A percentile compares a stretch with the other conserved stretches of the same genome.
These are phyloP conservation scores for Furcifer pardalis DNA, from an alignment of 2,797 vertebrate genomes.

Conservation along the genomic window DNA sequence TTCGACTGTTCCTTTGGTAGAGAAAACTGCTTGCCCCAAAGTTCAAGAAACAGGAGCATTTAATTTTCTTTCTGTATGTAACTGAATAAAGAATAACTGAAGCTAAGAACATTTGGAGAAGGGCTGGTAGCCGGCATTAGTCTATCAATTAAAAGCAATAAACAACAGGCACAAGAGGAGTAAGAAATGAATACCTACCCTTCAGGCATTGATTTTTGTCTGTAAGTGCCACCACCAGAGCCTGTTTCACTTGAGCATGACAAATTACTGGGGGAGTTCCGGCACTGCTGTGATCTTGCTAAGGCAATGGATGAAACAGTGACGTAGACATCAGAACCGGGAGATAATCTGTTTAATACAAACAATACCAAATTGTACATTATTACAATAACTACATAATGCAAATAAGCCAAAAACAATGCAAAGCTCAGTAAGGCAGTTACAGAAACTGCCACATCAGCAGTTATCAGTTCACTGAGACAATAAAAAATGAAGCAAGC, in stretches of 20 bases:
- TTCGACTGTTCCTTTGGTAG: background rate
- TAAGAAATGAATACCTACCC: slow-evolving; percentile 79
- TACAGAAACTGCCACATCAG: slow-evolving; percentile 6
- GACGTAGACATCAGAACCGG: slow-evolving; percentile 93
- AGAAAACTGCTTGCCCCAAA: background rate
- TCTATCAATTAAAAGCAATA: slow-evolving; percentile 18
- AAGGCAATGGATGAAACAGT: slow-evolving; percentile 91
- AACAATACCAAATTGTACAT: slow-evolving; percentile 51
- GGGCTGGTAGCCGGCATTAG: background rate
- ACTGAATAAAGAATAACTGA: slow-evolving; percentile 4
- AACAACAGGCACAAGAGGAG: slow-evolving; percentile 16
- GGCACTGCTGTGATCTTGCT: slow-evolving; percentile 87
- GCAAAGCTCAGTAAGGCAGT: background rate
- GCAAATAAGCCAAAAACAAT: too few relatives aligned
- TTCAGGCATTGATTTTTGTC: slow-evolving; percentile 92
- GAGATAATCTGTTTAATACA: slow-evolving; percentile 83
- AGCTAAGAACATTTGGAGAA: slow-evolving; percentile 31
- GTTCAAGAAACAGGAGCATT: background rate
- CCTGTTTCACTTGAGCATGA: slow-evolving; percentile 90
- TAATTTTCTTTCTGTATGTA: background rate
- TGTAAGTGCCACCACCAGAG: slow-evolving; percentile 83
- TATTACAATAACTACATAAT: slow-evolving; percentile 21
- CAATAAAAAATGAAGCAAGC: slow-evolving; percentile 28
- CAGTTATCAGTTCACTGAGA: background rate
- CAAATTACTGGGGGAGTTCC: slow-evolving; percentile 87